These are phyloP conservation scores for Drosophila falleni DNA, from an alignment of 2,888 invertebrate genomes.

Conservation along the genomic window DNA sequence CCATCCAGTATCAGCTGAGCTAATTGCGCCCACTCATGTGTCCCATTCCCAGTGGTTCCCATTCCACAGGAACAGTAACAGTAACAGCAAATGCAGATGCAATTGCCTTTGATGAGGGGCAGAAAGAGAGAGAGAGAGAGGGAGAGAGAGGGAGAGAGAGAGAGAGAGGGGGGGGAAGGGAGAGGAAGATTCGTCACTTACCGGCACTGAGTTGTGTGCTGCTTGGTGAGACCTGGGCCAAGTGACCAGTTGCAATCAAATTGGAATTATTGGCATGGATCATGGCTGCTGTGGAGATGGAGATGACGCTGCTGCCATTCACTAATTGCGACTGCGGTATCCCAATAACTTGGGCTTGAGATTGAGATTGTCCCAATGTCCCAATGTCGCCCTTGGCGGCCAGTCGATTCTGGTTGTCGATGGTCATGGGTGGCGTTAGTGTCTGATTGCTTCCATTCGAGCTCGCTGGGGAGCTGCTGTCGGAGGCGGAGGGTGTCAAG, in stretches of 20 bases:
- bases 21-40: slow-evolving; percentile 50
- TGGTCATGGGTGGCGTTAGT: slow-evolving; percentile 83
- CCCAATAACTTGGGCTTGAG: slow-evolving; percentile 39
- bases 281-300: slow-evolving; percentile 68
- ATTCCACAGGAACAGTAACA: neutral
- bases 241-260: slow-evolving; percentile 74
- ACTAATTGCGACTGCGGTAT: slow-evolving; percentile 66
- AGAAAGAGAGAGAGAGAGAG: neutral
- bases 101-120: neutral
- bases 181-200: slow-evolving; percentile 53
- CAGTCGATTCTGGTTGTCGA: slow-evolving; percentile 78
- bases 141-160: neutral
- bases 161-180: neutral
- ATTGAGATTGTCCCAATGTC: slow-evolving; percentile 30
- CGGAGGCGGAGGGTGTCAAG: slow-evolving; percentile 65
- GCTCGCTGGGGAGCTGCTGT: slow-evolving; percentile 80
- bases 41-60: slow-evolving; percentile 3
- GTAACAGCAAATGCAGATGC: neutral
- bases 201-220: slow-evolving; percentile 66
- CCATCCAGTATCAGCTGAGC: slow-evolving; percentile 33
- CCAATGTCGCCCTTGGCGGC: slow-evolving; percentile 69
- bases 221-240: slow-evolving; percentile 58
- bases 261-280: slow-evolving; percentile 78
- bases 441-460: slow-evolving; percentile 84
- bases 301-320: slow-evolving; percentile 58